Base-by-base conservation (phyloP, 2,797 vertebrate species). In the Chiroxiphia lanceolata region DNA sequence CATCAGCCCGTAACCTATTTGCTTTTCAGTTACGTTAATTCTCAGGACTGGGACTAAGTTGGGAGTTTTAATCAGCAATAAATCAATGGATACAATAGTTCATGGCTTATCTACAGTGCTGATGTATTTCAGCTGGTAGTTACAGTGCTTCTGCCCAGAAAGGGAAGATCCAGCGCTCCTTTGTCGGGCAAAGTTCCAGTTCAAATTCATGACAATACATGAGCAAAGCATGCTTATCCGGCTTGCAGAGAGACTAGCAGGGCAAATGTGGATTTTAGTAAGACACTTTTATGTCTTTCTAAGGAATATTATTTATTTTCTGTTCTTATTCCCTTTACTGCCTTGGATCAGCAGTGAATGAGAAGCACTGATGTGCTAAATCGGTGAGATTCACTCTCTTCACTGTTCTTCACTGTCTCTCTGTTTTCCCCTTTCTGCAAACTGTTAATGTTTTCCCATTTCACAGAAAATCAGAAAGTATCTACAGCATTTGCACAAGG, bases 281-380 rank as follows among this genome's bases (percentile, higher is more conserved):
- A 89, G 71, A 54, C 27, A 17, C 44, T 92, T 95, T 95, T 93
- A 94, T 91, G 50, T 89, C 83, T 96, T 92, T 92, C 83, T 84
- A 44, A 94, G 90, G 78, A 95, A 90, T 89, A 92, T 83, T 93
- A 85, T 94, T 96, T 94, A 84, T 90, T 95, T 96, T 94, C 56
- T 67, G 4, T 79, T 86, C 91, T 63, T 93, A 93, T 40, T 96
- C 87, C 85, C 77, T 97, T 97, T 91, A 85, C 74, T 96, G 93
- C 83, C 85, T 84, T 85, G 88, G 61, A 90, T 92, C 65, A 94
- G 68, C 45, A 78, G 57, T 87, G 83, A 95, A 68, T 91, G 50
- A 94, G 86, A 53, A 89, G 83, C 26, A 95, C 76, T 88, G 82
- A 91, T 6, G 44, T 93, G 74, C 83, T 95, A 93, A 96, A 97